Evolutionary conservation across 2,113 vertebrate genomes (phyloP).

Genomic region (Zosterops pallidus): DNA sequence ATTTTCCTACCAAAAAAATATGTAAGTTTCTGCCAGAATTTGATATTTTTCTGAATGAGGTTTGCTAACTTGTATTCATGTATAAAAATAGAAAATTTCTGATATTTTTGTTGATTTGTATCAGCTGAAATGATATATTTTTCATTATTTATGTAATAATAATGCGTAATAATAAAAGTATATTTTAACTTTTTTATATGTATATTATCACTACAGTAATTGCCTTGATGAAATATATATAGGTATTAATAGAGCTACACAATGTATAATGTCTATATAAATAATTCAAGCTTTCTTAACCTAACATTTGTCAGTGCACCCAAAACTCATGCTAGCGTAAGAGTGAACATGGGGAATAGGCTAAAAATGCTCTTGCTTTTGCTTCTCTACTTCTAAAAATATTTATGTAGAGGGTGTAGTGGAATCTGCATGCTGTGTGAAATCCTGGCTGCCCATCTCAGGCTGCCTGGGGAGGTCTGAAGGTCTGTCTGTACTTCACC

Average conservation of each 20-base stretch:
- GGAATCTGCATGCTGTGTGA: background rate
- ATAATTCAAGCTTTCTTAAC: slow-evolving; percentile 33
- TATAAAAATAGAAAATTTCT: background rate
- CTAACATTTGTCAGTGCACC: background rate
- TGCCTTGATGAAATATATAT: slow-evolving; percentile 21
- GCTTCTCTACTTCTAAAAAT: background rate
- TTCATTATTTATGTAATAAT: background rate
- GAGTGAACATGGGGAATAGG: background rate
- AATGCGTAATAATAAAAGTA: background rate
- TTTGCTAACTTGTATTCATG: background rate
- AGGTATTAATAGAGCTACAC: slow-evolving; percentile 30
- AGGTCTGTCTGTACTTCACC: background rate
- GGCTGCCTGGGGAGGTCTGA: background rate
- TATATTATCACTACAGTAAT: background rate
- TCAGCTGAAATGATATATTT: background rate
- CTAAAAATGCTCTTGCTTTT: slow-evolving; percentile 4
- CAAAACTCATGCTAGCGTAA: background rate
- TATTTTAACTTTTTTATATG: background rate
- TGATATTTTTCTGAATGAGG: background rate
- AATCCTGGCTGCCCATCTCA: background rate
- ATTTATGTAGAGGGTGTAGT: background rate
- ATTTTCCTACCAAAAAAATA: background rate
- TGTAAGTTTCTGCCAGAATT: background rate
- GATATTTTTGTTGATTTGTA: background rate
- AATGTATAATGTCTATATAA: slow-evolving; percentile 34